Conservation (phyloP, 2,113 vertebrate genomes). For the Pluvialis apricaria region DNA sequence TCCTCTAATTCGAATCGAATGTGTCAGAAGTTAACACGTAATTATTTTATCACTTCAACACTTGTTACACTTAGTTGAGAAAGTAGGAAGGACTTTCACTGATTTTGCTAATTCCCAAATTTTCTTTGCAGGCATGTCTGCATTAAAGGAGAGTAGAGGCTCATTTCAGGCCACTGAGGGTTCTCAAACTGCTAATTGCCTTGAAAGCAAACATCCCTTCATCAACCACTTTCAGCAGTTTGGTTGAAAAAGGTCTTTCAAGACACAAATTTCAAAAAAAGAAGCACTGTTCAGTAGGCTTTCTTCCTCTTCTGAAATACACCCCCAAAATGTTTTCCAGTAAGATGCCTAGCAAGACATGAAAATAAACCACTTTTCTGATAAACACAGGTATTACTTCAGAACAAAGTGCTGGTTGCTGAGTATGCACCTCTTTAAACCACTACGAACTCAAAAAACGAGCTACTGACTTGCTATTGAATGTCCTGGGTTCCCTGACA, state of each 20-base stretch:
- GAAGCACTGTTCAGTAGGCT: neutral
- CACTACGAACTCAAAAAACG: neutral
- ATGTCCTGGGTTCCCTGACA: neutral
- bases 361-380: neutral
- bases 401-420: neutral
- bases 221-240: neutral
- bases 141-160: neutral
- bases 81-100: neutral
- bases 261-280: neutral
- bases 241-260: neutral
- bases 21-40: neutral
- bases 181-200: slow-evolving; percentile 25
- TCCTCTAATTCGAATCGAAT: neutral
- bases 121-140: neutral
- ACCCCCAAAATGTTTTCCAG: neutral
- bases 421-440: neutral
- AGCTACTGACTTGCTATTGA: neutral
- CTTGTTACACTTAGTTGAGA: neutral
- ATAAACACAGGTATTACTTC: neutral
- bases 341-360: neutral
- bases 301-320: neutral
- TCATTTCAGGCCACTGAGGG: neutral
- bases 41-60: slow-evolving; percentile 18
- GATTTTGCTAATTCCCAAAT: neutral
- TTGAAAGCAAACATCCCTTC: neutral